Evolutionary conservation across 2,888 invertebrate species (phyloP), one percentile per base, ranked within the genome.

Genomic region (Geophilus truncorum): DNA sequence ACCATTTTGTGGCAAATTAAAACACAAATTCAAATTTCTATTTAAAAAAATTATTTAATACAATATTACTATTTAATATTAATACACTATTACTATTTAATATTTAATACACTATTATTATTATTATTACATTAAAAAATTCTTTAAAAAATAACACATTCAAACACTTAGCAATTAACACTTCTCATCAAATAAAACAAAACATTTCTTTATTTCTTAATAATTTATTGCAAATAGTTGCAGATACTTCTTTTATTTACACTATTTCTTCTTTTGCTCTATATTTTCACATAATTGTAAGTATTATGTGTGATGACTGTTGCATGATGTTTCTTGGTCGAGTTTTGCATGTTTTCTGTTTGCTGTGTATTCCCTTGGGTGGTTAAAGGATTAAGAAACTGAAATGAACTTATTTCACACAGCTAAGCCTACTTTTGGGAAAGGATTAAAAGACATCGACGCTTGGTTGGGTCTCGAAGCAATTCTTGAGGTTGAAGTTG

Each of bases 401-500:
- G 6, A 45, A 7, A n/a, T 1, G n/a, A 2, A n/a, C n/a, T 80
- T n/a, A 51, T 18, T 30, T 23, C 5, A 28, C 15, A 21, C 76
- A 82, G 82, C 82, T 15, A 80, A 82, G 18, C 82, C 82, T 7
- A 78, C 78, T n/a, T 82, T 82, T 40, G 62, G 77, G 12, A 40
- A 77, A 21, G 80, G 77, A 25, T 21, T 82, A 7, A 51, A 80
- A 34, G 78, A 77, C 51, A 62, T 81, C 5, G 82, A 81, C 6
- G 80, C 81, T 7, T 82, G 82, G 82, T 57, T 78, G 15, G 95
- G 96, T 12, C 91, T 96, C 80, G 92, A 92, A 10, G 90, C 93
- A 76, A 91, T 91, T 82, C 96, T 93, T 88, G 92, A 93, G 82
- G 91, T 95, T 0, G 90, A 92, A 83, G 94, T 93, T 0, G 90